Base-by-base conservation (phyloP, 2,888 invertebrate genomes). In the Perithous albicinctus region DNA sequence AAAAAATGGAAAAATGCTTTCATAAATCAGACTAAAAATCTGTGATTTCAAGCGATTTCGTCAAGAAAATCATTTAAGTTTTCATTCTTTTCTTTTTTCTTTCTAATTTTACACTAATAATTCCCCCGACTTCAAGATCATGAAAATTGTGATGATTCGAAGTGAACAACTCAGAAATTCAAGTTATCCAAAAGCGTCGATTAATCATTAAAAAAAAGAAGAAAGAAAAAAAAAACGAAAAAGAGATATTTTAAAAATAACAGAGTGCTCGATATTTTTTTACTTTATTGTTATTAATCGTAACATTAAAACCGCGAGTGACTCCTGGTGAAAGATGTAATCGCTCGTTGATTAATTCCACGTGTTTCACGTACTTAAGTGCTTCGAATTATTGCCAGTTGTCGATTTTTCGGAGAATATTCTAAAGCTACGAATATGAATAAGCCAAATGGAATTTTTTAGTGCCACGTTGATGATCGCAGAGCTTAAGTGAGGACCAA, bases 221-320 rank as follows among this genome's bases (percentile, higher is more conserved):
- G 12, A 23, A 1, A 51, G 1, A 20, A 23, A 1, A 23, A 23
- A 23, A 12, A 20, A 23, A 23, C 12, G 5, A 3, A 15, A 2
- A 41, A 48, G 23, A 51, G 23, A 51, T 51, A 20, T 51, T 23
- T 23, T 10, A 10, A 0, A 20, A 51, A 51, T 35, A 18, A 29
- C 29, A 29, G 8, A 59, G n/a, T n/a, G 51, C 5, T 41, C 23
- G 5, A 38, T 63, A 63, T 63, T 38, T 63, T 63, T 63, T 38
- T 18, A 63, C 15, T 35, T 59, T 8, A 59, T 32, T 59, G 59
- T 18, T 20, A 63, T 38, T 23, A 8, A 10, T 2, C n/a, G 59
- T 32, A 12, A 20, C 10, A 20, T 59, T 59, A 2, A 10, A 23
- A 43, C 12, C 23, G 10, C 12, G 23, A 10, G 23, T 51, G 51